Evolutionary conservation across 1,140 invertebrate species (phyloP), one percentile per base, ranked within the genome.

Genomic region (Sitobion miscanthi): DNA sequence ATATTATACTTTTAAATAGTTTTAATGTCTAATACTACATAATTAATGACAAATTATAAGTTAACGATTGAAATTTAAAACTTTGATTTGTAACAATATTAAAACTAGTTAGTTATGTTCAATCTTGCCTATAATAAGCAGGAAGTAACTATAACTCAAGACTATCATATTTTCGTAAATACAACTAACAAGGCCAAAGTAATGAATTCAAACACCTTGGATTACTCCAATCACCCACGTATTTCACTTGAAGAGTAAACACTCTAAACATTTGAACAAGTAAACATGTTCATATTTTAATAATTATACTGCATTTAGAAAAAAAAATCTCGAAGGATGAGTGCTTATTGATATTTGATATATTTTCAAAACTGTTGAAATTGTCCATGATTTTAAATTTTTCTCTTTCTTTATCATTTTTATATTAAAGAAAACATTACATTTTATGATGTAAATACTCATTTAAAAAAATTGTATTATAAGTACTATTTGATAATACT

Each of bases 131-230:
- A 85, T 85, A 21, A 38, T 87, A 87, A 87, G 1, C 85, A 87
- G 85, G 85, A 87, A 87, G 20, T 47, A 30, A 25, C 42, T 23
- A 47, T 87, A 47, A 47, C 6, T 47, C 9, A 47, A 49, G 45
- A 30, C 45, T n/a, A 47, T 14, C 25, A 2, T 30, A 85, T 47
- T n/a, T 86, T 47, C 14, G 14, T 30, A 35, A 86, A 45, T 11
- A 47, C 42, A 45, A 87, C n/a, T 87, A 87, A 30, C 85, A 47
- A 87, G 85, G 45, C 25, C 85, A 49, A 87, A 49, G 85, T 49
- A 30, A 87, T 87, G 30, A n/a, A 49, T 47, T 45, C 83, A 2
- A 49, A 87, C 25, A 87, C 85, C 45, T 87, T 30, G 45, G 85
- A 87, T 49, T 47, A 49, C 45, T 87, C 30, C 4, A 49, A 47